Conservation (phyloP, 2,113 vertebrate species). For the Crotalus tigris region DNA sequence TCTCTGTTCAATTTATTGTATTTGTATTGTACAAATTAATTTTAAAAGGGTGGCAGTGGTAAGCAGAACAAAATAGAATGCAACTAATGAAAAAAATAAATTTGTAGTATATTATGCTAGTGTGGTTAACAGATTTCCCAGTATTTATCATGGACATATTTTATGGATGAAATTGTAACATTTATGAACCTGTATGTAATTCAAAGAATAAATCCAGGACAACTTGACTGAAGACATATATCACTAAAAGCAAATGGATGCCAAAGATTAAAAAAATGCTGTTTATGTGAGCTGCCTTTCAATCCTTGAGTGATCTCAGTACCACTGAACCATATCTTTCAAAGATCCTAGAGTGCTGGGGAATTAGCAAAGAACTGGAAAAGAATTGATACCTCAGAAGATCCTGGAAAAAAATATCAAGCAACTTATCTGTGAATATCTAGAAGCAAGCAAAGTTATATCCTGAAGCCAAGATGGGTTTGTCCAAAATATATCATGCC, state of each 20-base stretch:
- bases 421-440: not conserved
- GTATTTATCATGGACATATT: not conserved
- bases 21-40: not conserved
- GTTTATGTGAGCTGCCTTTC: not conserved
- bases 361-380: not conserved
- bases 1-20: conserved; percentile 11
- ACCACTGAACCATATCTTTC: not conserved
- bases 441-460: not conserved
- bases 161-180: conserved; percentile 27
- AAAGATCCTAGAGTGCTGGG: not conserved
- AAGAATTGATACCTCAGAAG: not conserved
- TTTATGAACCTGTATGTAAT: not conserved
- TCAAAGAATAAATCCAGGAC: not conserved
- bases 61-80: not conserved
- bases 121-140: not conserved
- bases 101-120: not conserved
- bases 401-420: not conserved
- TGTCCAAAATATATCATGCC: not conserved
- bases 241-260: not conserved
- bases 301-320: not conserved
- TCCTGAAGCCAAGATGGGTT: not conserved
- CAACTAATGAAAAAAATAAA: not conserved
- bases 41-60: conserved; percentile 5
- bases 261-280: not conserved
- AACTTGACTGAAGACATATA: not conserved